Conservation (phyloP, 2,797 vertebrate species). For the Sciaenops ocellatus region DNA sequence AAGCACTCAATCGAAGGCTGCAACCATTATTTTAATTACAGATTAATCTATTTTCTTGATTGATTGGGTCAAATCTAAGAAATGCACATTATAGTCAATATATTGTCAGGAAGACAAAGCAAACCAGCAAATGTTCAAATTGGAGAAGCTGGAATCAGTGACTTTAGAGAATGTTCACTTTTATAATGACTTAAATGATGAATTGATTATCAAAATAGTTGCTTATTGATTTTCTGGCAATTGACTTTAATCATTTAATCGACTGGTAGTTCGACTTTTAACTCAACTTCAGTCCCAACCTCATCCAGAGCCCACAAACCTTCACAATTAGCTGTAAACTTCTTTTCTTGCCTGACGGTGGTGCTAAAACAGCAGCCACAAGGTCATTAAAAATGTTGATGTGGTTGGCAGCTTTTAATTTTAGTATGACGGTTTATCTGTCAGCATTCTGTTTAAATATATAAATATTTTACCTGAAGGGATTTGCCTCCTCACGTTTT, state of each 20-base stretch:
- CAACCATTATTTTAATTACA: background rate
- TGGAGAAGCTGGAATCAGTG: background rate
- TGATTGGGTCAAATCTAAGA: too few relatives aligned
- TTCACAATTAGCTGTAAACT: background rate
- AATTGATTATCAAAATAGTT: background rate
- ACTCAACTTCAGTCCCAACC: background rate
- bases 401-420: background rate
- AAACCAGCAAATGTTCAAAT: background rate
- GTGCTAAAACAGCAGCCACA: slow-evolving; percentile 9
- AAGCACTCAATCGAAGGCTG: background rate
- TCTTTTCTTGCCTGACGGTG: slow-evolving; percentile 11
- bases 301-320: background rate
- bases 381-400: background rate
- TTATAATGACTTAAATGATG: too few relatives aligned
- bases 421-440: background rate
- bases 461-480: background rate
- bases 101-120: too few relatives aligned
- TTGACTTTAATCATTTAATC: background rate
- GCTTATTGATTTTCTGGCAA: background rate
- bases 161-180: background rate
- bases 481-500: background rate
- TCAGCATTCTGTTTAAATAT: background rate
- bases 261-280: background rate
- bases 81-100: background rate
- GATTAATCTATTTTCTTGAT: background rate